phyloP scores from a whole-genome alignment of 2,113 vertebrate species.

The Leucosticte australis region DNA sequence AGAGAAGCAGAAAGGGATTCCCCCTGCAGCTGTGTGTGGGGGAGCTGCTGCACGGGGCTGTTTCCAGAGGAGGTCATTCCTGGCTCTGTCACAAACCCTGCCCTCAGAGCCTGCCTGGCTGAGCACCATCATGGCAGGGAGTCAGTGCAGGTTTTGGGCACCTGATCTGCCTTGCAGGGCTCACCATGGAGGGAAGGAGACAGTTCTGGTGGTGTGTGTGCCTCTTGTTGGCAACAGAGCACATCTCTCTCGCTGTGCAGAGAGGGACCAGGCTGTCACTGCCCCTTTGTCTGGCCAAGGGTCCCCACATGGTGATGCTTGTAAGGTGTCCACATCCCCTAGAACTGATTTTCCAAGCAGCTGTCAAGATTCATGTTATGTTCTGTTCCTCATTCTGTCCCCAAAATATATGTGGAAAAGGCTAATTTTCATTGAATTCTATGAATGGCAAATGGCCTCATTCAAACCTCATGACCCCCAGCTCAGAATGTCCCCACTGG shows the following conservation, averaged over 20 bases:
- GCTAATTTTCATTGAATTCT: neutral
- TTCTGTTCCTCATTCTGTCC: neutral
- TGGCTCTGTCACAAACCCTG: neutral
- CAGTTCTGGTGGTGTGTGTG: neutral
- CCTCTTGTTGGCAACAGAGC: neutral
- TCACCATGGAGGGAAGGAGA: neutral
- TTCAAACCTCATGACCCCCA: rapidly evolving
- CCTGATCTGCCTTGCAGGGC: rapidly evolving
- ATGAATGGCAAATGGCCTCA: too few species aligned
- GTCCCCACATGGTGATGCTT: neutral
- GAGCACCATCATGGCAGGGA: rapidly evolving
- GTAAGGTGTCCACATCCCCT: neutral
- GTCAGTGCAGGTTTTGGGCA: neutral
- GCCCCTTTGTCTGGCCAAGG: neutral
- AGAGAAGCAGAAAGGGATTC: neutral
- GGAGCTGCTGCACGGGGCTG: neutral
- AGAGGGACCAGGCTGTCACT: neutral
- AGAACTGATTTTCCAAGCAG: neutral
- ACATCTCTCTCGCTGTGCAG: neutral
- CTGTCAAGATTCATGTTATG: neutral
- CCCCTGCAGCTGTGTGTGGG: neutral
- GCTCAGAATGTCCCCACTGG: neutral
- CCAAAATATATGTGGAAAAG: neutral
- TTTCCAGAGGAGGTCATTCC: neutral
- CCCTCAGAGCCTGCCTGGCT: neutral